Evolutionary conservation across 2,113 vertebrate genomes (phyloP), one percentile per base, ranked within the genome.

Genomic region (Crotophaga sulcirostris): DNA sequence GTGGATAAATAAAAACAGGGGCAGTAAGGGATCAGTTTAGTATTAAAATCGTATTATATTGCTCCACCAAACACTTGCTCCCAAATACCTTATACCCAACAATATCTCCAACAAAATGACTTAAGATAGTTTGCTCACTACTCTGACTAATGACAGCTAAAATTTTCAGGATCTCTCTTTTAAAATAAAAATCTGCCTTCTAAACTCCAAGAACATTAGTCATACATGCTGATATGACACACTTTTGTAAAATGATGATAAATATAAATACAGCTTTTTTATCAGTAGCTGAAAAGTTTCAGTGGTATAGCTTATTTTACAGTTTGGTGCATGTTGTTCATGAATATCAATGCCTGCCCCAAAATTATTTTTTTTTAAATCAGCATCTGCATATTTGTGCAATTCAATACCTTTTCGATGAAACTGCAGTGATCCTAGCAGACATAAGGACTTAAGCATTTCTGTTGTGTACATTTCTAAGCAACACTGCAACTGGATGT

Each of bases 401-500:
- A 64, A 54, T 51, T 60, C 56, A 84, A 70, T 98, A 99, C 99
- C 99, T 99, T 99, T 99, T 96, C 98, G 98, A 97, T 99, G 99
- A 96, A 99, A 98, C 97, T 99, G 99, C 97, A 99, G 98, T 42
- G 99, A 99, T 94, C 99, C 99, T 86, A 99, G 98, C 91, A 99
- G 98, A 97, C 99, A 99, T 72, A 99, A 98, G 74, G 99, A 99
- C 96, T 99, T 99, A 18, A 99, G 98, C 99, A 99, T 99, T 98
- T 99, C 99, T 59, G 99, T 98, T 89, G 99, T 99, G 95, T 99
- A 99, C 99, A 99, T 99, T 98, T 99, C 99, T 97, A 99, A 98
- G 97, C 99, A 99, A 96, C 99, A 99, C 90, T 99, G 99, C 87
- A 99, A 98, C 98, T 99, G 99, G 97, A 99, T 99, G 86, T 99